phyloP scores from a whole-genome alignment of 2,113 vertebrate species.

The Desmodus rotundus region DNA sequence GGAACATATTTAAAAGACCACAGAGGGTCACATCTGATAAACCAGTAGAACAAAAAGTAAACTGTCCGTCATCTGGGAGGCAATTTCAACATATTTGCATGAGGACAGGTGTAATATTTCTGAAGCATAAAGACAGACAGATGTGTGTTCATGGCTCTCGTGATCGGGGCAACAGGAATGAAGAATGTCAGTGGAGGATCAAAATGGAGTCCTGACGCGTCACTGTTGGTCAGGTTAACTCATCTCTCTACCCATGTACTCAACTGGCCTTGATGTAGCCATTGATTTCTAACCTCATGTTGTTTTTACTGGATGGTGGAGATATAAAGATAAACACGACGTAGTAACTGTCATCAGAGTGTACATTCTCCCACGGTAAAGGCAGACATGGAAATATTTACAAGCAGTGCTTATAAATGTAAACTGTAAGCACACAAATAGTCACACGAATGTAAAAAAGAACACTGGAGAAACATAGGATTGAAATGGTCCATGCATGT shows the following conservation, averaged over 20 bases:
- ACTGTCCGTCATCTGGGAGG: neutral
- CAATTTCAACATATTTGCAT: neutral
- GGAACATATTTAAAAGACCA: neutral
- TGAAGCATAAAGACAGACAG: neutral
- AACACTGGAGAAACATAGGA: neutral
- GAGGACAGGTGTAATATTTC: neutral
- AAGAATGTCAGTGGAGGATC: neutral
- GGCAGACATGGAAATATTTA: neutral
- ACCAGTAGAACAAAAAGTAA: neutral
- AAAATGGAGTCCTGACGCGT: neutral
- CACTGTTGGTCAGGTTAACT: neutral
- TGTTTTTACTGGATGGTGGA: neutral
- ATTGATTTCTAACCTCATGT: neutral
- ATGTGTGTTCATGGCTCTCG: neutral
- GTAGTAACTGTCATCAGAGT: neutral
- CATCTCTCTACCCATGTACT: neutral
- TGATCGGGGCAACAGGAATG: neutral
- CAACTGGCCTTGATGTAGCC: neutral
- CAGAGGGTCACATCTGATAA: neutral
- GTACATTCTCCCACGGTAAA: neutral
- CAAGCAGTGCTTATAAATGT: neutral
- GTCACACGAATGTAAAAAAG: neutral
- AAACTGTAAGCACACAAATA: neutral
- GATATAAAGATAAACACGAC: neutral
- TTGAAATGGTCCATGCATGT: neutral